phyloP scores from a whole-genome alignment of 2,888 invertebrate genomes.

The Platycnemis pennipes region DNA sequence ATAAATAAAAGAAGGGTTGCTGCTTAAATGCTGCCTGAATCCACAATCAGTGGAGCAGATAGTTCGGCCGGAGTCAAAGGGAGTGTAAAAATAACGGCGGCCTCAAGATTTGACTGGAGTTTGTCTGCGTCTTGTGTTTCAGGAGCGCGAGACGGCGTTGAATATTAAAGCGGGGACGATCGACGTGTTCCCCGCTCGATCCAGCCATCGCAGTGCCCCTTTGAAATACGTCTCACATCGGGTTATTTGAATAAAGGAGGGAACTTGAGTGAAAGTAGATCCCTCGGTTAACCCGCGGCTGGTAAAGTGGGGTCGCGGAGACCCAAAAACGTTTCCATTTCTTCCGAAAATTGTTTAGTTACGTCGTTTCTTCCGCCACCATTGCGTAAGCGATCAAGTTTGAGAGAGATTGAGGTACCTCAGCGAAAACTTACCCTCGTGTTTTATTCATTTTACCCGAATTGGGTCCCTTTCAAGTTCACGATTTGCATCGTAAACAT shows the following conservation, averaged over 20 bases:
- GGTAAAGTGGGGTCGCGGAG: conserved; percentile 20
- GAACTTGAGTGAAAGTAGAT: background rate
- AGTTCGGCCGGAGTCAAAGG: conserved; percentile 23
- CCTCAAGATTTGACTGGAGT: background rate
- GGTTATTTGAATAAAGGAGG: conserved; percentile 39
- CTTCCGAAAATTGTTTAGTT: background rate
- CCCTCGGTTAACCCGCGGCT: conserved; percentile 11
- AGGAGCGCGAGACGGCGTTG: background rate
- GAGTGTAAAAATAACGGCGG: conserved; percentile 3
- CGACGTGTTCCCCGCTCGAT: background rate
- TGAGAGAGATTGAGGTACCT: background rate
- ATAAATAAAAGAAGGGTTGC: conserved; percentile 7
- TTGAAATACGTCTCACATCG: background rate
- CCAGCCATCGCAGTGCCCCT: background rate
- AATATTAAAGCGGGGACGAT: background rate
- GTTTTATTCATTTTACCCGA: too few species aligned
- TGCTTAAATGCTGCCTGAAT: background rate
- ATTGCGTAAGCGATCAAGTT: background rate
- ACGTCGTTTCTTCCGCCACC: background rate
- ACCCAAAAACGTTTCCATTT: background rate
- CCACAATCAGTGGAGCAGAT: conserved; percentile 12
- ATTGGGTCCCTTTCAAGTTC: too few species aligned
- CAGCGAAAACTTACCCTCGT: too few species aligned
- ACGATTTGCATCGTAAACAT: too few species aligned
- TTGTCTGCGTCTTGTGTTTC: background rate